These are phyloP conservation scores for Penaeus japonicus DNA, from an alignment of 1,140 invertebrate species.

Conservation along the genomic window DNA sequence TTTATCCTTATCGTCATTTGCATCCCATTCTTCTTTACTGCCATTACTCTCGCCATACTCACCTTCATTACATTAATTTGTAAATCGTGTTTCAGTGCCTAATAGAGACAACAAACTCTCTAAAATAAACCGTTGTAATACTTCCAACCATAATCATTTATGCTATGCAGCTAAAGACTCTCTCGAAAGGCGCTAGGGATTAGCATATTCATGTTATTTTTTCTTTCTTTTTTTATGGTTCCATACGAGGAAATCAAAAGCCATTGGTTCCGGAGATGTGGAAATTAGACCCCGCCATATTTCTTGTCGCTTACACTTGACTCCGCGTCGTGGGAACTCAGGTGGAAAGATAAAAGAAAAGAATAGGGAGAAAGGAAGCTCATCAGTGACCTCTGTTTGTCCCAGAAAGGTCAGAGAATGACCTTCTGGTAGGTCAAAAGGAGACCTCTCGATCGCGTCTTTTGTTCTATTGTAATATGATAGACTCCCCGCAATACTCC, in stretches of 20 bases:
- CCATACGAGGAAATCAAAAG: too few relatives aligned
- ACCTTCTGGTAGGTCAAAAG: not conserved
- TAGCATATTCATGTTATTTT: too few relatives aligned
- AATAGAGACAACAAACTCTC: too few relatives aligned
- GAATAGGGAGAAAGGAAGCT: slow-evolving; percentile 26
- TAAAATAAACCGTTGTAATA: not conserved
- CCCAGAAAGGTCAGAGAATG: slow-evolving; percentile 23
- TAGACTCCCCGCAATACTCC: not conserved
- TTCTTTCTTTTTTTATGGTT: too few relatives aligned
- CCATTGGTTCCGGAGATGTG: too few relatives aligned
- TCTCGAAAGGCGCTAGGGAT: too few relatives aligned
- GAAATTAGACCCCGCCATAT: not conserved
- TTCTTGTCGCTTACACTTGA: not conserved
- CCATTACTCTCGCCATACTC: too few relatives aligned
- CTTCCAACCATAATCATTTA: not conserved
- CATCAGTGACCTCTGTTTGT: slow-evolving; percentile 36
- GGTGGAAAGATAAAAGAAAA: slow-evolving; percentile 24
- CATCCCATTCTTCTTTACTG: too few relatives aligned
- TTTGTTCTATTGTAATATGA: not conserved
- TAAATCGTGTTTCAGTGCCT: too few relatives aligned
- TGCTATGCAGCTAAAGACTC: not conserved
- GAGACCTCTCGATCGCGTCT: not conserved
- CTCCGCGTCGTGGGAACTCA: not conserved
- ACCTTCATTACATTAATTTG: too few relatives aligned
- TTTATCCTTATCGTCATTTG: too few relatives aligned